These are phyloP conservation scores for Hirundichthys speculiger DNA, from an alignment of 2,113 vertebrate genomes.

Conservation along the genomic window DNA sequence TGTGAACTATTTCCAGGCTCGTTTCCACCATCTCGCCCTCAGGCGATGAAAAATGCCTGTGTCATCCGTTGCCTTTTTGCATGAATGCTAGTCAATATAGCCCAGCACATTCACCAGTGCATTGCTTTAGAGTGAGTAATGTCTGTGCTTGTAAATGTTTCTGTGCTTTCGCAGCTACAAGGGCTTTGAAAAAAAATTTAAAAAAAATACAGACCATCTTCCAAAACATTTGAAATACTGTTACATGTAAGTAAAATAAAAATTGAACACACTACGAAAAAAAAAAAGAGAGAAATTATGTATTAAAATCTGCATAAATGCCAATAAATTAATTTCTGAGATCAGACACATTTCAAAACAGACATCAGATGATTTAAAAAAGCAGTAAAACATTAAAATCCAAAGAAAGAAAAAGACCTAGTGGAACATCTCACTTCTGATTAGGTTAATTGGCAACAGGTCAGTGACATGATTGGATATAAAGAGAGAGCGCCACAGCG, in stretches of 20 bases:
- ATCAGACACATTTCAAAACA: no score
- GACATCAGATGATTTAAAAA: neutral
- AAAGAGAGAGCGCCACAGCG: neutral
- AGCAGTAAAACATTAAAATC: neutral
- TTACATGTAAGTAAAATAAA: no score
- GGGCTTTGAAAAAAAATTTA: constrained; percentile 8
- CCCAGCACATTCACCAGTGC: constrained; percentile 24
- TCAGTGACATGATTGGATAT: neutral
- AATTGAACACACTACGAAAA: no score
- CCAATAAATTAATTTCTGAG: no score
- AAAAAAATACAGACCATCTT: constrained; percentile 1
- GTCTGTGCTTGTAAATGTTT: constrained; percentile 8
- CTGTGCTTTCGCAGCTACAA: neutral
- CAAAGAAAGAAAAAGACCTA: neutral
- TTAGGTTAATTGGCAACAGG: neutral
- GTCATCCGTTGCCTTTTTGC: constrained; percentile 36
- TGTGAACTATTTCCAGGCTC: constrained; percentile 35
- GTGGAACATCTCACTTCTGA: neutral
- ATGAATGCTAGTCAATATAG: constrained; percentile 46
- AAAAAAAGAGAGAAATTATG: no score
- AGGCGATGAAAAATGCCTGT: constrained; percentile 18
- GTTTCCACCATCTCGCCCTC: constrained; percentile 21
- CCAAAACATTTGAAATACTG: neutral
- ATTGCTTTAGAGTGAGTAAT: constrained; percentile 39
- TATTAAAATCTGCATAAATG: no score